Conservation (phyloP, 2,113 vertebrate genomes). For the Coptodon rendalli region DNA sequence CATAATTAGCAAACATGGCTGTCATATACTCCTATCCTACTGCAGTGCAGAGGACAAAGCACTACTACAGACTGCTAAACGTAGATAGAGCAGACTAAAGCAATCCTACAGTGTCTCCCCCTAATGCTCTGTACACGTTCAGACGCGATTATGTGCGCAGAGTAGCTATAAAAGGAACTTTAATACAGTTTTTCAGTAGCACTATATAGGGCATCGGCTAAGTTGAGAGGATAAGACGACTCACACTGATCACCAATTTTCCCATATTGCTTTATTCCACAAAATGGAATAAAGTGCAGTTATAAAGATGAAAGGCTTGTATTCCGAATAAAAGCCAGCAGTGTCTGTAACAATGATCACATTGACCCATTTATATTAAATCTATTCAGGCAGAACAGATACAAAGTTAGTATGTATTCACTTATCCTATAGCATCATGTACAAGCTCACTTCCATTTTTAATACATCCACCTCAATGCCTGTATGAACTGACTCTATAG, state of each 20-base stretch:
- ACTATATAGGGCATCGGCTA: background rate
- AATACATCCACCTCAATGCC: background rate
- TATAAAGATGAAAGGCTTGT: background rate
- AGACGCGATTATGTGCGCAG: slow-evolving; percentile 13
- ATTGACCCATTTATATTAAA: background rate
- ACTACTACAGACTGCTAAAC: background rate
- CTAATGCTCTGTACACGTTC: background rate
- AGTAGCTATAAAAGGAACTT: slow-evolving; percentile 12
- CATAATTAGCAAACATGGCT: slow-evolving; percentile 46
- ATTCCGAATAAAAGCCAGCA: background rate
- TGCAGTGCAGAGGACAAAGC: slow-evolving; percentile 15
- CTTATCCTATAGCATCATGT: background rate
- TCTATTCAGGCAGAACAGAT: background rate
- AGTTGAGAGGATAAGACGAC: background rate
- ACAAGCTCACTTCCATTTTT: background rate
- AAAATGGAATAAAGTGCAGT: background rate
- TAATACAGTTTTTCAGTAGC: background rate
- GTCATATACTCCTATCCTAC: background rate
- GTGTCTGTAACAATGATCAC: background rate
- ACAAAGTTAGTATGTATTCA: background rate
- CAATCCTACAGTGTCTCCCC: background rate
- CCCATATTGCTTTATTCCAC: background rate
- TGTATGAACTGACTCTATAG: rapidly evolving
- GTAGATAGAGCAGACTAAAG: background rate
- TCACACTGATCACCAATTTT: background rate